These are phyloP conservation scores for Parnassius orleans DNA, from an alignment of 2,888 invertebrate genomes.

Conservation along the genomic window DNA sequence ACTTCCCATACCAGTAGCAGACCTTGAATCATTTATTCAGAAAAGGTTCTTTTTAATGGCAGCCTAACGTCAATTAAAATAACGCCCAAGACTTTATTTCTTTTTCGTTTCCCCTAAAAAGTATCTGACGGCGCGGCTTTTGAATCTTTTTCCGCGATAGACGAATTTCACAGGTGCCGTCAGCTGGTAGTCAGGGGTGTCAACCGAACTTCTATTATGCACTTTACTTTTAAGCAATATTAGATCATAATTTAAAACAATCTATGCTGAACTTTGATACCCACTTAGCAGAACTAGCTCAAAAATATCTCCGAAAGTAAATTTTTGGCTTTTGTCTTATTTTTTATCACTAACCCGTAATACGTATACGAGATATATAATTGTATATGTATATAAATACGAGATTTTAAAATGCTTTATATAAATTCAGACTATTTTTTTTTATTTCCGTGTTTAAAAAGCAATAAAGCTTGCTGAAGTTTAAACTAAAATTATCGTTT, in stretches of 20 bases:
- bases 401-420: no score
- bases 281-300: no score
- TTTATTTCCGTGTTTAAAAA: no score
- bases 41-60: conserved; percentile 59
- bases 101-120: conserved; percentile 56
- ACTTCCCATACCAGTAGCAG: conserved; percentile 64
- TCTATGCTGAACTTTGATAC: no score
- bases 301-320: no score
- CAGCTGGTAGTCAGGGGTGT: conserved; percentile 66
- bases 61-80: conserved; percentile 75
- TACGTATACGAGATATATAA: no score
- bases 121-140: conserved; percentile 60
- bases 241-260: conserved; percentile 39
- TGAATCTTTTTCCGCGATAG: conserved; percentile 75
- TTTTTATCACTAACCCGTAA: no score
- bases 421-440: no score
- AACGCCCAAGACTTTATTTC: conserved; percentile 50
- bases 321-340: no score
- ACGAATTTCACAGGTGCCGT: conserved; percentile 73
- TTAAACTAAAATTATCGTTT: no score
- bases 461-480: no score
- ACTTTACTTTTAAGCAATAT: conserved; percentile 30
- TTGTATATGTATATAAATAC: no score
- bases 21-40: conserved; percentile 64
- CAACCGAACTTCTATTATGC: conserved; percentile 41